Conservation (phyloP, 2,113 vertebrate genomes). For the Melanotaenia duboulayi region DNA sequence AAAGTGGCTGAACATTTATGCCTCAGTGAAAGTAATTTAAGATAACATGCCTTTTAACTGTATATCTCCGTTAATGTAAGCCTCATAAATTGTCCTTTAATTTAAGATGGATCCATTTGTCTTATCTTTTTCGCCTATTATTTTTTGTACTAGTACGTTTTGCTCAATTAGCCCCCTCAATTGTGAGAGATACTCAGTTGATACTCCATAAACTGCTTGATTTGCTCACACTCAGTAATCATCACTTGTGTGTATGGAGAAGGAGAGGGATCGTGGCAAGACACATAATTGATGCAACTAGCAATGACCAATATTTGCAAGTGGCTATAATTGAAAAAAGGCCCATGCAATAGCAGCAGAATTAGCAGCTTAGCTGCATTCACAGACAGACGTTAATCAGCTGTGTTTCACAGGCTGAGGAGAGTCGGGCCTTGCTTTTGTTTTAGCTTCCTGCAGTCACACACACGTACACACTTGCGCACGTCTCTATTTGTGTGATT, state of each 20-base stretch:
- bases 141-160: background rate
- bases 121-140: no score
- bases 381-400: no score
- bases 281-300: background rate
- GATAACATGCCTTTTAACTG: no score
- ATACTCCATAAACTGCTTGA: background rate
- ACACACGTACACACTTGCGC: background rate
- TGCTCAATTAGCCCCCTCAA: background rate
- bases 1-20: no score
- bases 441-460: conserved; percentile 7
- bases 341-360: background rate
- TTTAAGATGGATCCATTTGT: no score
- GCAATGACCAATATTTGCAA: background rate
- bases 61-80: no score
- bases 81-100: no score
- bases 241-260: background rate
- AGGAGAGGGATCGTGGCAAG: background rate
- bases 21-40: no score
- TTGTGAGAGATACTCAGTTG: background rate
- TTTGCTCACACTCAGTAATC: background rate
- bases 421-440: conserved; percentile 3
- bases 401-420: background rate
- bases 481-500: conserved; percentile 4
- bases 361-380: background rate
- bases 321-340: background rate